Evolutionary conservation across 2,113 vertebrate species (phyloP), one percentile per base, ranked within the genome.

Genomic region (Pelmatolapia mariae): DNA sequence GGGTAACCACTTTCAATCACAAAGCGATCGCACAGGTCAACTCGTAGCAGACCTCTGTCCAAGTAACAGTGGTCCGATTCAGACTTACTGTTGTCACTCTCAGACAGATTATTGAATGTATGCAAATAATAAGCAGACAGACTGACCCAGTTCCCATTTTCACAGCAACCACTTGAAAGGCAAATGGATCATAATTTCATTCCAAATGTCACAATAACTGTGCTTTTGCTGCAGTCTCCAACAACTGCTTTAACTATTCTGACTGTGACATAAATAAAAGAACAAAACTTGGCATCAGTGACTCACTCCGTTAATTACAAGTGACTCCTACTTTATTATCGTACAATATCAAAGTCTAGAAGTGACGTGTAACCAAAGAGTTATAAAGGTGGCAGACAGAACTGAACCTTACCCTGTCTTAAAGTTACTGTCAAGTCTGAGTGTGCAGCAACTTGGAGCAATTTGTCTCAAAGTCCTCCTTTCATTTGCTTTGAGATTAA

Each of bases 281-380:
- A 29, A 18, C 1, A 50, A 8, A 47, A 29, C 43, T 50, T 76
- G 71, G 24, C 16, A 31, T 50, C 16, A 78, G 24, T 78, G 73
- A 78, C 10, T 78, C 24, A n/a, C 10, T 78, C 26, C 0, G 2
- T 81, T 24, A 66, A 82, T 76, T 5, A 82, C 18, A 61, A 38
- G 63, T 83, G 86, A 84, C 45, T 78, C 13, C 22, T 36, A 8
- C 47, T 68, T 81, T 40, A 61, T 53, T 76, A 22, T 26, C 4
- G n/a, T 13, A 15, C 16, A 68, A 18, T 33, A 45, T 45, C n/a
- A 36, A 87, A 82, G 57, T 40, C 31, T 45, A 15, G 13, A n/a
- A 78, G 13, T 24, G 12, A 83, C 43, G 38, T 43, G 24, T 57
- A 80, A 68, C 19, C 76, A 6, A 26, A 8, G 8, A 73, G 52